These are phyloP conservation scores for Rhagophthalmus giganteus DNA, from an alignment of 2,888 invertebrate genomes.

Conservation along the genomic window DNA sequence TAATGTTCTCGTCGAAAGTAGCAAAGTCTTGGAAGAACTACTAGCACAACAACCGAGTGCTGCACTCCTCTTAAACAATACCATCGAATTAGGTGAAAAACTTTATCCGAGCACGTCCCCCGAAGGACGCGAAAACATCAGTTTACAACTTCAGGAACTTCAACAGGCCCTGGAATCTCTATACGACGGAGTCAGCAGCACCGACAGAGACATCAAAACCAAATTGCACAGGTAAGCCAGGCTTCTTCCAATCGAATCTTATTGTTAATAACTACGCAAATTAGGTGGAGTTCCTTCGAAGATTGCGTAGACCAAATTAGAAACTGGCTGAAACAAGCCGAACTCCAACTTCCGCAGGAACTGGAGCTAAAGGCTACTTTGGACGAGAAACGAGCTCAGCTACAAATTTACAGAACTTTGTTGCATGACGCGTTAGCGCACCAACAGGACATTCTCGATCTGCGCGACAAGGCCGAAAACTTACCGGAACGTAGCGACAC, in stretches of 20 bases:
- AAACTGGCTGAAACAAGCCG: slow-evolving; percentile 76
- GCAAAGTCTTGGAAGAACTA: slow-evolving; percentile 72
- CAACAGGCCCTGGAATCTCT: slow-evolving; percentile 80
- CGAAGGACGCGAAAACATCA: slow-evolving; percentile 84
- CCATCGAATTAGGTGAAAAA: slow-evolving; percentile 86
- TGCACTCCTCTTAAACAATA: slow-evolving; percentile 75
- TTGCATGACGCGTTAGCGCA: slow-evolving; percentile 83
- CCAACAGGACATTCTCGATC: slow-evolving; percentile 81
- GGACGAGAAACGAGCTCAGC: slow-evolving; percentile 88
- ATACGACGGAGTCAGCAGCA: slow-evolving; percentile 77
- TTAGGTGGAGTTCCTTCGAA: slow-evolving; percentile 86
- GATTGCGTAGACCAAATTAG: slow-evolving; percentile 79
- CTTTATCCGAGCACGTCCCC: slow-evolving; percentile 82
- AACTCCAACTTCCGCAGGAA: slow-evolving; percentile 74
- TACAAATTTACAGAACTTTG: slow-evolving; percentile 79
- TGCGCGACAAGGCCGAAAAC: slow-evolving; percentile 77
- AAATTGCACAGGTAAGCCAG: slow-evolving; percentile 65
- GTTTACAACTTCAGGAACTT: slow-evolving; percentile 80
- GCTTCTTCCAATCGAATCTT: too few relatives aligned
- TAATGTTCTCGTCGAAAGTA: slow-evolving; percentile 70
- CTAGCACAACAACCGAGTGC: slow-evolving; percentile 75
- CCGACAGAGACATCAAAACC: slow-evolving; percentile 79
- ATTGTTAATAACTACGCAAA: slow-evolving; percentile 2
- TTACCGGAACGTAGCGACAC: slow-evolving; percentile 78
- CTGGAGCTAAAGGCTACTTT: slow-evolving; percentile 81